Conservation (phyloP, 2,888 invertebrate genomes). For the Drosophila mimica region DNA sequence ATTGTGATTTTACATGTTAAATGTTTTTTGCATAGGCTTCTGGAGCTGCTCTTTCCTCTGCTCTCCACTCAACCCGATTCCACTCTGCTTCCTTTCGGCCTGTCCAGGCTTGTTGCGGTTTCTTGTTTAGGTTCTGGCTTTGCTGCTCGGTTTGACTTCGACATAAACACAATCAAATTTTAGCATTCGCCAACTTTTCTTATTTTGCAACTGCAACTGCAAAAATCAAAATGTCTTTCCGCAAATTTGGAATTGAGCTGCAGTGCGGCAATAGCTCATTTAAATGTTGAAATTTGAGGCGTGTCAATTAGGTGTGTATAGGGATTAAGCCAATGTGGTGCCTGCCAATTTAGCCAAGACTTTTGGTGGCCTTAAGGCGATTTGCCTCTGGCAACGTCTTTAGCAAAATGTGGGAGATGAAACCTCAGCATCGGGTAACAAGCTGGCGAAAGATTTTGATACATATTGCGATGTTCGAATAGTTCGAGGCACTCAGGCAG, state of each 20-base stretch:
- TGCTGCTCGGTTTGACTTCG: conserved; percentile 16
- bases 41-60: not conserved
- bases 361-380: conserved; percentile 5
- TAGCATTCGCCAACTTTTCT: conserved; percentile 31
- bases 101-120: conserved; percentile 1
- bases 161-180: conserved; percentile 49
- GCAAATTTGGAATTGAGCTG: conserved; percentile 3
- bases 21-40: conserved; percentile 37
- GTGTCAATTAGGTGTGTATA: conserved; percentile 58
- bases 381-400: conserved; percentile 23
- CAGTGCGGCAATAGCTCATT: conserved; percentile 4
- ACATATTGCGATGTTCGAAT: conserved; percentile 12
- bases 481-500: not conserved
- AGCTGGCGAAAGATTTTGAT: conserved; percentile 18
- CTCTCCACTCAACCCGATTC: not conserved
- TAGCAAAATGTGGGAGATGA: conserved; percentile 12
- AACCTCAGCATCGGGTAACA: conserved; percentile 37
- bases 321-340: conserved; percentile 36
- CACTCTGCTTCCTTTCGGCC: not conserved
- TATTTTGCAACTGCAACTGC: conserved; percentile 16
- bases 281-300: conserved; percentile 8
- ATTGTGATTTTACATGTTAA: conserved; percentile 4
- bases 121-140: not conserved
- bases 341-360: conserved; percentile 25
- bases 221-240: conserved; percentile 16